Evolutionary conservation across 1,140 invertebrate genomes (phyloP), one percentile per base, ranked within the genome.

Genomic region (Meloidogyne floridensis): DNA sequence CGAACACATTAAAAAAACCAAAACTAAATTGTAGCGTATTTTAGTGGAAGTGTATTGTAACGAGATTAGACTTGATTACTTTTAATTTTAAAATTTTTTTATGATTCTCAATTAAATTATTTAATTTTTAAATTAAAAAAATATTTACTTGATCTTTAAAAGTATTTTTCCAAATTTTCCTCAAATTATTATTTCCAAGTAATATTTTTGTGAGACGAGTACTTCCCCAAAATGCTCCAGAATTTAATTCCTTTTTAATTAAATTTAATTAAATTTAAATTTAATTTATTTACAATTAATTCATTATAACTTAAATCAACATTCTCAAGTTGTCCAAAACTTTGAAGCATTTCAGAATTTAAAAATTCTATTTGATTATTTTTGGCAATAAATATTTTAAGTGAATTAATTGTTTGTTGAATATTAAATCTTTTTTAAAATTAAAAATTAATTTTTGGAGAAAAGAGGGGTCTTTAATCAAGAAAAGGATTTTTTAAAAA

Each of bases 291-390:
- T 56, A 77, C 75, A 51, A 85, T 87, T n/a, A 85, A 69, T 51
- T 87, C 79, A 59, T 85, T 85, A 51, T 71, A 54, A 7, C 47
- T 70, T 15, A 85, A 73, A 69, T 87, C 86, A 20, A 85, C 56
- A 32, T 54, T 75, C 20, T 65, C 32, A 7, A 85, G 77, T 18
- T 87, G 51, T 32, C 81, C 42, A 42, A 84, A 85, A 11, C 76
- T 72, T 11, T 80, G 75, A 20, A 85, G 72, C 69, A 85, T 75
- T 72, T 79, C 18, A 77, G 11, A 72, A 65, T 85, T 82, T 9
- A 85, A 77, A 71, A 84, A 87, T 59, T 85, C 85, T 9, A 85
- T 51, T 51, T 84, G 77, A 54, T 85, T 85, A 73, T 87, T 72
- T 69, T 77, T 20, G 6, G 86, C 7, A 32, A 69, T 32, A 47